Base-by-base conservation (phyloP, 2,888 invertebrate genomes). In the Colletes collaris region DNA sequence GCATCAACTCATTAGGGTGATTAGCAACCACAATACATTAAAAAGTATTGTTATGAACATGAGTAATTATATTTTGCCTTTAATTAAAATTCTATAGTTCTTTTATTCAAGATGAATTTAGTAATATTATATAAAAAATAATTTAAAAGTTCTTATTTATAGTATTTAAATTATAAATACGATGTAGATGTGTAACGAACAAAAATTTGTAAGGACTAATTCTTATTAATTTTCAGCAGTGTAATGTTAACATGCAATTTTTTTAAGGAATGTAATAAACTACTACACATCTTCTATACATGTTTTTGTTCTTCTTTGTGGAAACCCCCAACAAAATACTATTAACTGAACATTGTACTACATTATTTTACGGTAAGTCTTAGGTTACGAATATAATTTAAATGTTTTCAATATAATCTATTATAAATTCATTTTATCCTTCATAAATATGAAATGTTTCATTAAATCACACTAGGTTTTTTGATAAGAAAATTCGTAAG, bases 201-300 rank as follows among this genome's bases (percentile, higher is more conserved):
- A 3, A 40, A 27, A 46, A 55, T 46, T 6, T 52, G 5, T 44
- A 62, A 50, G 7, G 27, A 72, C 72, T 65, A 44, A 62, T 60
- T 53, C 13, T 40, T 49, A 52, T 60, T 66, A 49, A 60, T 65
- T 76, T 76, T 73, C 76, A 76, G 73, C 74, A 49, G 11, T 77
- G 58, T 68, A 63, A 60, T 49, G 5, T 59, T 49, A 8, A n/a
- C 13, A 35, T 49, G 10, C 19, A 8, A 53, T 8, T 60, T 44
- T 19, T 53, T 59, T 1, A 44, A 5, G 40, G 52, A 37, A 46
- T 19, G 19, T 44, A 73, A 76, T 76, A 76, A 76, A 76, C 44
- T 44, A 16, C 8, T 46, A 46, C 10, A 46, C 10, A 46, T 8
- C 10, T 6, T 8, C 44, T 13, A 37, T 44, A 52, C 37, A 10